A percentile compares a stretch with the other conserved stretches of the same genome.
These are phyloP conservation scores for Coracopsis vasa DNA, from an alignment of 2,113 vertebrate genomes.

Conservation along the genomic window DNA sequence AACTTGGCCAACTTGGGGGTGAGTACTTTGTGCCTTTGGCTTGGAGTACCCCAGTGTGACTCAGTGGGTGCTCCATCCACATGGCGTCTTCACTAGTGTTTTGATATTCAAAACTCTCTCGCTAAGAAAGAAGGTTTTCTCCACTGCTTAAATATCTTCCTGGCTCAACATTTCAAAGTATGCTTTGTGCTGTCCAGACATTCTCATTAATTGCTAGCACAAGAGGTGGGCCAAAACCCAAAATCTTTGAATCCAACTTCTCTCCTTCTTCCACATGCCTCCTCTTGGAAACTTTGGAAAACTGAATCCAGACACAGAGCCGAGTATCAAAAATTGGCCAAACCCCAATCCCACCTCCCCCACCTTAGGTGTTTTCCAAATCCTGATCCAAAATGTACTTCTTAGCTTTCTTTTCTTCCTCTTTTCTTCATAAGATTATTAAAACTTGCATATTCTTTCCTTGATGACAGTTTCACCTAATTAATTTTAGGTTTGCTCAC, in stretches of 20 bases:
- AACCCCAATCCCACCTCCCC: neutral
- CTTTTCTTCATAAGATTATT: neutral
- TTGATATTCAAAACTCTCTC: neutral
- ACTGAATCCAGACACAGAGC: neutral
- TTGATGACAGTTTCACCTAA: neutral
- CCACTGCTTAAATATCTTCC: neutral
- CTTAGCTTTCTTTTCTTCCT: neutral
- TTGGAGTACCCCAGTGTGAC: neutral
- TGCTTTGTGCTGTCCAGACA: neutral
- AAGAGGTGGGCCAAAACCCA: slow-evolving; percentile 1
- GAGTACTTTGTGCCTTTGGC: neutral
- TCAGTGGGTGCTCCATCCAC: neutral
- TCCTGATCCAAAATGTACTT: neutral
- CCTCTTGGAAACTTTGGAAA: slow-evolving; percentile 26
- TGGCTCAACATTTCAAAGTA: neutral
- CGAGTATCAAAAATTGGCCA: neutral
- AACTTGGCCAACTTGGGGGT: neutral
- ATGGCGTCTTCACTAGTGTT: neutral
- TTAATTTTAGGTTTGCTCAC: neutral
- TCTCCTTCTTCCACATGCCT: neutral
- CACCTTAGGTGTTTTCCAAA: slow-evolving; percentile 10
- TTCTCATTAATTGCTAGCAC: slow-evolving; percentile 24
- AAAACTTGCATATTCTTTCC: neutral
- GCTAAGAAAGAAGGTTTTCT: neutral
- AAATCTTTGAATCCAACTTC: neutral